Conservation (phyloP, 2,113 vertebrate genomes). For the Astur gentilis region DNA sequence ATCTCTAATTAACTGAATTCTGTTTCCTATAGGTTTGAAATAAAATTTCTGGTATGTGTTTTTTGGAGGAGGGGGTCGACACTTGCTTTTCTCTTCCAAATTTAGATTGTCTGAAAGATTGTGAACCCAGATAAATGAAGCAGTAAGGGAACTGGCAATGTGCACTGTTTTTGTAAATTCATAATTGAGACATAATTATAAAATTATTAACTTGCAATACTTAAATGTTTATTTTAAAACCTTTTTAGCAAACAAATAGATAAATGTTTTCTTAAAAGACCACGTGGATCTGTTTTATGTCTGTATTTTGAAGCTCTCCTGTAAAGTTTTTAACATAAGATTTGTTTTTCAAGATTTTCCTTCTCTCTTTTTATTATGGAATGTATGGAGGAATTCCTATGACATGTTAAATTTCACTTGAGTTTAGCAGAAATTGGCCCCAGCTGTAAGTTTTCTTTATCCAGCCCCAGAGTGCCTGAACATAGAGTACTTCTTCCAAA, state of each 20-base stretch:
- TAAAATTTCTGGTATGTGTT: not conserved
- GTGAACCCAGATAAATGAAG: not conserved
- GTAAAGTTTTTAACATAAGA: not conserved
- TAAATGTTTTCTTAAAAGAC: not conserved
- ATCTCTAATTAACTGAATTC: constrained; percentile 28
- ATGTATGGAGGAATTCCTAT: not conserved
- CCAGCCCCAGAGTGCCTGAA: constrained; percentile 6
- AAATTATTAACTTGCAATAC: not conserved
- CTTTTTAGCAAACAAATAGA: not conserved
- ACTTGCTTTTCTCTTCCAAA: not conserved
- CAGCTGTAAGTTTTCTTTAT: constrained; percentile 43
- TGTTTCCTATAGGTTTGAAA: constrained; percentile 11
- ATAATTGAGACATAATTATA: not conserved
- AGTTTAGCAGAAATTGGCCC: constrained; percentile 35
- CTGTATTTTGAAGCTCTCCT: not conserved
- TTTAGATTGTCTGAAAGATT: not conserved
- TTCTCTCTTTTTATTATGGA: constrained; percentile 3
- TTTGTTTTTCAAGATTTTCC: not conserved
- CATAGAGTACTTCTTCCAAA: constrained; percentile 48
- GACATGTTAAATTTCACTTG: constrained; percentile 54
- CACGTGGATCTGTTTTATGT: not conserved
- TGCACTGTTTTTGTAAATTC: not conserved
- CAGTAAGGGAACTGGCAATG: not conserved
- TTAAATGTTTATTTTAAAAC: not conserved
- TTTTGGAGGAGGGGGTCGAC: not conserved